phyloP scores from a whole-genome alignment of 2,888 invertebrate genomes.

The Coelopa pilipes region DNA sequence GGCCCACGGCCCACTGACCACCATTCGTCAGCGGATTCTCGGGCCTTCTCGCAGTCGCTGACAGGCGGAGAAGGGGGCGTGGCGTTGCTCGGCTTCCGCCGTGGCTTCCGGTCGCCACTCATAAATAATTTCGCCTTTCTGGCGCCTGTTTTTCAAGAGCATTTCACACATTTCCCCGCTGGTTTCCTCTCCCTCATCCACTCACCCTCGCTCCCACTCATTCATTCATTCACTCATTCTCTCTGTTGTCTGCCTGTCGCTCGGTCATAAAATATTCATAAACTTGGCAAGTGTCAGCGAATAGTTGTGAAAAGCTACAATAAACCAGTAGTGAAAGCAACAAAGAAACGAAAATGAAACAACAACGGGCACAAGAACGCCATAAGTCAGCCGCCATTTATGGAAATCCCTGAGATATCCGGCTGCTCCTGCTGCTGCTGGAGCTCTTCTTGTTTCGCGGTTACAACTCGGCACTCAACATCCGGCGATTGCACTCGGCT shows the following conservation, averaged over 20 bases:
- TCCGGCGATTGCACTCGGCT: not conserved
- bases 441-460: constrained; percentile 1
- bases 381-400: not conserved
- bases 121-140: too few relatives aligned
- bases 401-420: constrained; percentile 1
- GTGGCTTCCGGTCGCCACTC: too few relatives aligned
- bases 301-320: not conserved
- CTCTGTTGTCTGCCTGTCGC: not conserved
- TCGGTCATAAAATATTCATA: not conserved
- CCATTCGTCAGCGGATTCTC: not conserved
- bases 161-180: too few relatives aligned
- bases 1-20: not conserved
- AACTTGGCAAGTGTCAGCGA: not conserved
- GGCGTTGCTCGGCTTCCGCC: too few relatives aligned
- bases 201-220: too few relatives aligned
- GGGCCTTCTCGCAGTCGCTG: too few relatives aligned
- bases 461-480: not conserved
- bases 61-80: too few relatives aligned
- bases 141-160: too few relatives aligned
- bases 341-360: too few relatives aligned
- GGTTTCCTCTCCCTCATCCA: too few relatives aligned
- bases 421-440: not conserved
- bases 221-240: too few relatives aligned
- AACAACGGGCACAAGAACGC: not conserved
- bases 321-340: not conserved